Evolutionary conservation across 2,797 vertebrate genomes (phyloP).

Genomic region (Yasuhikotakia modesta): DNA sequence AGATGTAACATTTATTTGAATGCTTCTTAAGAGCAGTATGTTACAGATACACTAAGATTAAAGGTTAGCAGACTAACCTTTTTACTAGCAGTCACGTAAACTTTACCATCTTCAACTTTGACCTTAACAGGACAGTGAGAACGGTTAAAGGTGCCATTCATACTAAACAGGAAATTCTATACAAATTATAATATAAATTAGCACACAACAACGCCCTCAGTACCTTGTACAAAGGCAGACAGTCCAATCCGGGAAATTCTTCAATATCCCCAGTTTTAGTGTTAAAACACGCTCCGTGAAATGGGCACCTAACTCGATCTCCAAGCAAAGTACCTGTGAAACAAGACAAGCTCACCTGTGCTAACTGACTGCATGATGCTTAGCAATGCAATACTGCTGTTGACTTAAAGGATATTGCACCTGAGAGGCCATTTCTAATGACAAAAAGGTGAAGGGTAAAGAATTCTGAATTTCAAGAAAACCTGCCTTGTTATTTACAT

Average conservation of each 20-base stretch:
- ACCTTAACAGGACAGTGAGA: slow-evolving; percentile 71
- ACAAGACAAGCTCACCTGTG: background rate
- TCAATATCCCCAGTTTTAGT: slow-evolving; percentile 87
- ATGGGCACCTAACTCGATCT: slow-evolving; percentile 83
- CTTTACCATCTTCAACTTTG: slow-evolving; percentile 77
- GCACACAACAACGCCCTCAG: background rate
- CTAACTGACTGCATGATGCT: background rate
- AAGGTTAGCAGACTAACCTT: slow-evolving; percentile 70
- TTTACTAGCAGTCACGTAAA: slow-evolving; percentile 78
- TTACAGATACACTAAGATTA: background rate
- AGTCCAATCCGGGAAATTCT: slow-evolving; percentile 87
- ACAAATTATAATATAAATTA: background rate
- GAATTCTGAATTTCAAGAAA: slow-evolving; percentile 11
- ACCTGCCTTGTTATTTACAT: background rate
- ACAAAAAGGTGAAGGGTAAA: background rate
- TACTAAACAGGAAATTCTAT: background rate
- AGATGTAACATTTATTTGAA: background rate
- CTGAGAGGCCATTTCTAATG: background rate
- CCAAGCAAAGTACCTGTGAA: slow-evolving; percentile 77
- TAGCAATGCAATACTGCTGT: background rate
- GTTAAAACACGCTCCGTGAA: slow-evolving; percentile 88
- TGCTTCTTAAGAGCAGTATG: background rate
- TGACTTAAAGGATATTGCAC: background rate
- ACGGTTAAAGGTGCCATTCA: background rate
- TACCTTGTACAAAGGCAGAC: slow-evolving; percentile 82